A percentile compares a stretch with the other conserved stretches of the same genome.
Evolutionary conservation across 2,113 vertebrate genomes (phyloP).

Genomic region (Vidua chalybeata): DNA sequence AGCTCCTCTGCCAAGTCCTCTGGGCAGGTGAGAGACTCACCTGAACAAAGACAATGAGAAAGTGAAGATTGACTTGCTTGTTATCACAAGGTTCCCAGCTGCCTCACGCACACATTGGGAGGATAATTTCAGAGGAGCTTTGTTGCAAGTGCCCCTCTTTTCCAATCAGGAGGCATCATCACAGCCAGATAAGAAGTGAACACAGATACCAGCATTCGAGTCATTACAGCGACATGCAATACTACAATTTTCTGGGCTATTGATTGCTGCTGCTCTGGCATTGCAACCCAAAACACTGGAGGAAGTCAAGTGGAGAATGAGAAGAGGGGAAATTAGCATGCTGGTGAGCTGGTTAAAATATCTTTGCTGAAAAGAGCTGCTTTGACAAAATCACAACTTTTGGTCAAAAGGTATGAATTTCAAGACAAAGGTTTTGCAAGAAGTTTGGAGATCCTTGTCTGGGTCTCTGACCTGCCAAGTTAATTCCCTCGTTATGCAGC

Average conservation of each 20-base stretch:
- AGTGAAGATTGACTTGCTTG: slow-evolving; percentile 35
- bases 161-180: slow-evolving; percentile 27
- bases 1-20: slow-evolving; percentile 9
- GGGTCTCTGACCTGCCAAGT: background rate
- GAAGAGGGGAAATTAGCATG: background rate
- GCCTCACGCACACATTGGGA: background rate
- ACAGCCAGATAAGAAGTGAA: background rate
- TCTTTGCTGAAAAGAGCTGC: background rate
- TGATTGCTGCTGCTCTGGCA: slow-evolving; percentile 31
- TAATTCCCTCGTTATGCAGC: background rate
- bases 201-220: background rate
- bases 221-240: background rate
- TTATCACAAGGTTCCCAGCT: slow-evolving; percentile 33
- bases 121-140: slow-evolving; percentile 35
- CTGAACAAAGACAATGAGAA: background rate
- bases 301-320: slow-evolving; percentile 2
- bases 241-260: slow-evolving; percentile 40
- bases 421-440: background rate
- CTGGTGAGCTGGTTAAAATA: background rate
- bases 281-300: slow-evolving; percentile 13
- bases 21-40: background rate
- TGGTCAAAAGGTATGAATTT: background rate
- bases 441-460: background rate
- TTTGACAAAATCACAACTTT: background rate
- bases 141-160: slow-evolving; percentile 5